Base-by-base conservation (phyloP, 2,797 vertebrate species). In the Sebastes alutus region DNA sequence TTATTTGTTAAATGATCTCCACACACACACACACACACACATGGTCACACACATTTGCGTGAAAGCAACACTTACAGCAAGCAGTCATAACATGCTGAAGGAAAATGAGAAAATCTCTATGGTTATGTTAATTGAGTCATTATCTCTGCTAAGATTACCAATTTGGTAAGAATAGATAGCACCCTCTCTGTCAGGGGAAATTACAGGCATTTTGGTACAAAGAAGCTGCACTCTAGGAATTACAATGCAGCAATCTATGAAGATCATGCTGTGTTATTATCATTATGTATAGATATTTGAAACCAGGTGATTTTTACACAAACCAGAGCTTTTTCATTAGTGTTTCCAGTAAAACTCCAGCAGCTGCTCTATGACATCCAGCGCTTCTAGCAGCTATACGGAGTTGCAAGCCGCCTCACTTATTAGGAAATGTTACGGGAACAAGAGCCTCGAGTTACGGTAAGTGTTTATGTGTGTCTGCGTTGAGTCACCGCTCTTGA, bases 381-480 rank as follows among this genome's bases (percentile, higher is more conserved):
- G 65, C 46, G 46, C 38, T 68, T 73, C 56, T 20, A 70, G 66
- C 74, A 67, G 42, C 74, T 54, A 61, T 64, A 89, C 62, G 65
- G 64, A 69, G 71, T 77, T 73, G 60, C 32, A 83, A 52, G 67
- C 56, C 20, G 54, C 80, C 74, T 78, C 67, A 58, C 71, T 79
- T 82, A 75, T 87, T 81, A 88, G 30, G 62, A 78, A 81, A 84
- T 63, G 54, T 91, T 92, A 88, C 81, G 35, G 86, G 88, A 94
- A 95, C 56, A 55, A 72, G 56, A 65, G 80, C 73, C 55, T 72
- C 2, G 71, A 82, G 80, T 94, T 94, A 92, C 86, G n/a, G 90
- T 87, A 93, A 96, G 70, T 84, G 82, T 87, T 92, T 91, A n/a
- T 82, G 72, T 33, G 78, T 23, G 38, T 87, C 81, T 69, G 74